These are phyloP conservation scores for Geopemphigus sp. DNA, from an alignment of 1,140 invertebrate species.

Conservation along the genomic window DNA sequence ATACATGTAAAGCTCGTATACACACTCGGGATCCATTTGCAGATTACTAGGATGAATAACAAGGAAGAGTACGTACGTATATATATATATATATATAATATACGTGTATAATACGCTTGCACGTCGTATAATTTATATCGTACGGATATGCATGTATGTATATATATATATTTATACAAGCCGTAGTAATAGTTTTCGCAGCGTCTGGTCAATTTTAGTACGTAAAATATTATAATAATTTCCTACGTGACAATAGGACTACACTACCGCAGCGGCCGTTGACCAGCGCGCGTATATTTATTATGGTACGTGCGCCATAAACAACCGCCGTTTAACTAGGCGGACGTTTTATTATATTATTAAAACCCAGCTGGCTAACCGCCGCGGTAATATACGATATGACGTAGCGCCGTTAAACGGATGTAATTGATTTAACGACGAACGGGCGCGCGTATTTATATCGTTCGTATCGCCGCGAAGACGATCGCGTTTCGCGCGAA, in stretches of 20 bases:
- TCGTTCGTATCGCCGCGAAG: no score
- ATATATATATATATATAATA: not conserved
- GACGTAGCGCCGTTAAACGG: no score
- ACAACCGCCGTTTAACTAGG: not conserved
- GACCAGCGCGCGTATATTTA: no score
- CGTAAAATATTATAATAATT: conserved; percentile 12
- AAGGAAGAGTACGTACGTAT: not conserved
- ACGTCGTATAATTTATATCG: not conserved
- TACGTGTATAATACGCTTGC: not conserved
- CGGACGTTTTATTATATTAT: not conserved
- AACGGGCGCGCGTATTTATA: no score
- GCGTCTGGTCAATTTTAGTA: conserved; percentile 8
- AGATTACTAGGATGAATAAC: conserved; percentile 32
- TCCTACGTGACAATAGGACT: not conserved
- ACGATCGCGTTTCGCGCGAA: no score
- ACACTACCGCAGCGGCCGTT: not conserved
- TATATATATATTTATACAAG: not conserved
- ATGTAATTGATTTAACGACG: no score
- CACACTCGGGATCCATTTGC: conserved; percentile 24
- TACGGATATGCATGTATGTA: no score
- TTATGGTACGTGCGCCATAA: not conserved
- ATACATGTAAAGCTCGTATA: not conserved
- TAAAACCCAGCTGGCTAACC: not conserved
- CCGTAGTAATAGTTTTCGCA: not conserved
- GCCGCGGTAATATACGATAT: no score